These are phyloP conservation scores for Myrmecophaga tridactyla DNA, from an alignment of 2,113 vertebrate species.

Conservation along the genomic window DNA sequence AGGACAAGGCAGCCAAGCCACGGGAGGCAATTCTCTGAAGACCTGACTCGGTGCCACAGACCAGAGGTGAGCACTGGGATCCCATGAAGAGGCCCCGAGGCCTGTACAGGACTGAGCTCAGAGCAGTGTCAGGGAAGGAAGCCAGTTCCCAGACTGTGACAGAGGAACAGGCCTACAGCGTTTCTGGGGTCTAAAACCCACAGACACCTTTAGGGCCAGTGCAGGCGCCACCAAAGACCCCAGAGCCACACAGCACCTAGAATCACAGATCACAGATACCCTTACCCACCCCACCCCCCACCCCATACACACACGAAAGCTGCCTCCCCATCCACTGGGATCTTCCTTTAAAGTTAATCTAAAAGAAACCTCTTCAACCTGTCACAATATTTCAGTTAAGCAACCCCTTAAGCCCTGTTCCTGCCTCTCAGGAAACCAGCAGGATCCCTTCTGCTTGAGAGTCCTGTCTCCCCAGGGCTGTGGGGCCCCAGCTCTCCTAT, in stretches of 20 bases:
- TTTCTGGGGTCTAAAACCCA: background rate
- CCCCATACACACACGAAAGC: rapidly evolving
- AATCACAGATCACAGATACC: background rate
- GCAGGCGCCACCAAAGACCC: background rate
- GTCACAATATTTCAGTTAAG: background rate
- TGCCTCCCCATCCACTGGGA: background rate
- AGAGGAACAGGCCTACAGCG: background rate
- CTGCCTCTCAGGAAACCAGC: background rate
- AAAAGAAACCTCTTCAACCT: background rate
- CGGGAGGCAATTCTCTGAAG: background rate
- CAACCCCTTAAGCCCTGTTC: background rate
- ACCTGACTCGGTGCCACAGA: too few species aligned
- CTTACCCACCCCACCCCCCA: too few species aligned
- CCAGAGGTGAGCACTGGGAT: rapidly evolving
- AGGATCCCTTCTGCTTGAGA: background rate
- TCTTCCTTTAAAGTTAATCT: rapidly evolving
- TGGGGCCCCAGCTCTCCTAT: background rate
- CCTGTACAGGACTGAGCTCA: background rate
- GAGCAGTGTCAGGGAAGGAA: background rate
- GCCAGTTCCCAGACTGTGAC: background rate
- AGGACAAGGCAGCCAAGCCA: background rate
- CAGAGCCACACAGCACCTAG: too few species aligned
- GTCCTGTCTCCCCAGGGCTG: background rate
- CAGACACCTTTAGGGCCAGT: background rate
- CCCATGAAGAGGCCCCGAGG: background rate